These are phyloP conservation scores for Neoaliturus tenellus DNA, from an alignment of 2,888 invertebrate species.

Conservation along the genomic window DNA sequence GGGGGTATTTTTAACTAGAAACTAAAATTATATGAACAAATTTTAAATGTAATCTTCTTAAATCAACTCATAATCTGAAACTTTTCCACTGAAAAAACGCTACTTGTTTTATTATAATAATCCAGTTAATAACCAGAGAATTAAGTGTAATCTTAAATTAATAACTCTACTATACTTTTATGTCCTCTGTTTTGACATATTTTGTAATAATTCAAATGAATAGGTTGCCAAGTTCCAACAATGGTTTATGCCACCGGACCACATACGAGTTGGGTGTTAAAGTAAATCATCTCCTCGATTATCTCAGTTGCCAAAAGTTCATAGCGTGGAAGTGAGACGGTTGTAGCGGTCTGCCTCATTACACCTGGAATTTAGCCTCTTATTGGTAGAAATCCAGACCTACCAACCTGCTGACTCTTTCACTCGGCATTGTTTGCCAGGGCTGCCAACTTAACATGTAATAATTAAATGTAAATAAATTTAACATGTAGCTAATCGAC, in stretches of 20 bases:
- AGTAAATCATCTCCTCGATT: conserved; percentile 20
- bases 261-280: not conserved
- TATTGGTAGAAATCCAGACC: not conserved
- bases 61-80: too few relatives aligned
- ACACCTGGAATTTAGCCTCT: not conserved
- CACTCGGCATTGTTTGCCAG: too few relatives aligned
- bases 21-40: too few relatives aligned
- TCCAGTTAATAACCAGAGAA: not conserved
- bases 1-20: too few relatives aligned
- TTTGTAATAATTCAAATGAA: not conserved
- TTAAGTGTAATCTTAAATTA: too few relatives aligned
- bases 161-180: too few relatives aligned
- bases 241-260: not conserved
- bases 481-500: too few relatives aligned
- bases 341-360: not conserved
- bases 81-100: too few relatives aligned
- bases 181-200: not conserved
- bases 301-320: conserved; percentile 9
- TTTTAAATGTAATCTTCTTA: too few relatives aligned
- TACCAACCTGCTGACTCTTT: not conserved
- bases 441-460: too few relatives aligned
- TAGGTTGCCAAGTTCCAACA: not conserved
- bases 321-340: not conserved
- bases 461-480: too few relatives aligned
- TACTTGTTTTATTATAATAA: not conserved